phyloP scores from a whole-genome alignment of 2,113 vertebrate genomes.

The Crotophaga sulcirostris region DNA sequence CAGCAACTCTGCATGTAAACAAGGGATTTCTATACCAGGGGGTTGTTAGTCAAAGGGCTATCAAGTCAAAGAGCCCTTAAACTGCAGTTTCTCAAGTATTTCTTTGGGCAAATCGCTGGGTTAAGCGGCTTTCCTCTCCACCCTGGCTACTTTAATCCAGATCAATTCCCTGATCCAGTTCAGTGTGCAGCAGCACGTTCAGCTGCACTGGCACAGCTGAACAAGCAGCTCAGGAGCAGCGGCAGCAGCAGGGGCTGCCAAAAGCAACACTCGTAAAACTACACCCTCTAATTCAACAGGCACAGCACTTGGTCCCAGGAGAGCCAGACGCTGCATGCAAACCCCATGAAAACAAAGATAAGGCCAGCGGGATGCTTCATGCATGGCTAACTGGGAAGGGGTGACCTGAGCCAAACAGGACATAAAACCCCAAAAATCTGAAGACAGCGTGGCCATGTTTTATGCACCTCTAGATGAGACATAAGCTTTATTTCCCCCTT shows the following conservation, averaged over 20 bases:
- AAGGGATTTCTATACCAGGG: not conserved
- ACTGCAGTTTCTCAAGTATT: constrained; percentile 42
- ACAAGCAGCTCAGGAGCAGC: not conserved
- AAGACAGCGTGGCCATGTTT: not conserved
- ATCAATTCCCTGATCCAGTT: constrained; percentile 40
- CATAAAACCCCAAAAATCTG: not conserved
- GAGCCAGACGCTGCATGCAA: not conserved
- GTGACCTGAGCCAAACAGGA: not conserved
- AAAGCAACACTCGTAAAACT: not conserved
- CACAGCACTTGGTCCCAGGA: not conserved
- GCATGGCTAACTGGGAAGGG: not conserved
- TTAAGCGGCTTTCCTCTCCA: constrained; percentile 54
- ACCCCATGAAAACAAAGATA: not conserved
- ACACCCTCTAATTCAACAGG: not conserved
- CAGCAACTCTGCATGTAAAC: not conserved
- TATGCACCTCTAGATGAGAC: not conserved
- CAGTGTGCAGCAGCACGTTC: not conserved
- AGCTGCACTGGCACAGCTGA: constrained; percentile 9
- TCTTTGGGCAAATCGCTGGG: not conserved
- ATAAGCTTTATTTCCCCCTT: not conserved
- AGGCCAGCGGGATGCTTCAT: not conserved
- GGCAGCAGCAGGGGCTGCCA: not conserved
- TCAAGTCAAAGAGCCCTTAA: constrained; percentile 17
- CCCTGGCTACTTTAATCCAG: constrained; percentile 41
- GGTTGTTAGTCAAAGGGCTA: not conserved